Evolutionary conservation across 1,140 invertebrate genomes (phyloP), one percentile per base, ranked within the genome.

Genomic region (Drosophila erecta): DNA sequence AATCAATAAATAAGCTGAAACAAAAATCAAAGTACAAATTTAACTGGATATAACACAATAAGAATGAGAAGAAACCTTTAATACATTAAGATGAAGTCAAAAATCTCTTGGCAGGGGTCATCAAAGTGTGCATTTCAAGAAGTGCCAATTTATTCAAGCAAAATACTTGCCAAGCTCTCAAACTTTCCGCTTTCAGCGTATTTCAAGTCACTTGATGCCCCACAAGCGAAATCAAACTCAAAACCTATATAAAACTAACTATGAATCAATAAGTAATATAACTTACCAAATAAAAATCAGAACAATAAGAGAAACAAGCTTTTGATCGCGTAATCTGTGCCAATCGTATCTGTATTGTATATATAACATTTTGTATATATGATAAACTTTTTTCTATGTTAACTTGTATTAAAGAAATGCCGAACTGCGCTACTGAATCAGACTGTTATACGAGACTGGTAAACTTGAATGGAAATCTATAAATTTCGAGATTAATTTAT

Each of bases 271-370:
- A 61, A 22, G 2, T 49, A 20, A 22, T 22, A 67, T 35, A 67
- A 46, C 38, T 1, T 38, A 40, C 38, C 3, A 70, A 66, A 46
- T 49, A 46, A 22, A 60, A 56, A 70, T 20, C 11, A 51, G 38
- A 14, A 65, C 35, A 50, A 61, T 53, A 40, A 49, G 24, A 51
- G 43, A 60, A 43, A 41, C 47, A 56, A 66, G 66, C 51, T 56
- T 40, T 53, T 64, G 55, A 76, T 51, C 83, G 79, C 79, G 73
- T 79, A 87, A 90, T 92, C 90, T 90, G 84, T 92, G 87, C 90
- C 90, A 92, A 90, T 91, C 77, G 84, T 90, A 78, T 72, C 66
- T 44, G 59, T 64, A 57, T 81, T 86, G 73, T 78, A 79, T 75
- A 70, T 74, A 59, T 59, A 80, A 83, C 51, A 66, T 72, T 56